Conservation (phyloP, 2,888 invertebrate genomes). For the Ferrisia virgata region DNA sequence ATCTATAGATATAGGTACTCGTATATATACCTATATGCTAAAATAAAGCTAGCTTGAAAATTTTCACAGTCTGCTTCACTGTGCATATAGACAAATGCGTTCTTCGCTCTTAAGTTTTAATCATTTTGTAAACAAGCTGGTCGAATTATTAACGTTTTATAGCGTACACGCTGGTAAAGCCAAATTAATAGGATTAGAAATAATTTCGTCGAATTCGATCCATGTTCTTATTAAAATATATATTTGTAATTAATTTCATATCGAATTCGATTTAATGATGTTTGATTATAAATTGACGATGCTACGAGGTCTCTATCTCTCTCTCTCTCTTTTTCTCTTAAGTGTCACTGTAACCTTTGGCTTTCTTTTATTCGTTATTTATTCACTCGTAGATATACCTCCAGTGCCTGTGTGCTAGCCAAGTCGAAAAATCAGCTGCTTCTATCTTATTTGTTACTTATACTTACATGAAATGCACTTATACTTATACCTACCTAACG, state of each 20-base stretch:
- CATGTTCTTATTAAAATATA: background rate
- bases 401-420: too few relatives aligned
- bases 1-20: background rate
- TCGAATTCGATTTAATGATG: background rate
- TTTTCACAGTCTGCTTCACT: background rate
- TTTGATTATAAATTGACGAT: background rate
- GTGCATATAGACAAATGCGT: background rate
- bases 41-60: background rate
- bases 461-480: too few relatives aligned
- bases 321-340: too few relatives aligned
- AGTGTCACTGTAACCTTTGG: too few relatives aligned
- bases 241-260: background rate
- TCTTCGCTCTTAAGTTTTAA: background rate
- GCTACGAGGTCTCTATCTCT: background rate
- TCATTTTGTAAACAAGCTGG: conserved; percentile 9
- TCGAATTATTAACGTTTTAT: background rate
- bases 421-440: too few relatives aligned
- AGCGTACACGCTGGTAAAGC: background rate
- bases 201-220: background rate
- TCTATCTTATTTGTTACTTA: too few relatives aligned
- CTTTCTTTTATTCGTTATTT: too few relatives aligned
- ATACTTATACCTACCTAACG: too few relatives aligned
- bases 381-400: too few relatives aligned
- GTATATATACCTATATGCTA: too few relatives aligned
- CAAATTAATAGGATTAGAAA: conserved; percentile 17